Percentiles rank a stretch among this genome's conserved stretches.
phyloP scores from a whole-genome alignment of 2,888 invertebrate genomes.

The Choristoneura rosaceana region DNA sequence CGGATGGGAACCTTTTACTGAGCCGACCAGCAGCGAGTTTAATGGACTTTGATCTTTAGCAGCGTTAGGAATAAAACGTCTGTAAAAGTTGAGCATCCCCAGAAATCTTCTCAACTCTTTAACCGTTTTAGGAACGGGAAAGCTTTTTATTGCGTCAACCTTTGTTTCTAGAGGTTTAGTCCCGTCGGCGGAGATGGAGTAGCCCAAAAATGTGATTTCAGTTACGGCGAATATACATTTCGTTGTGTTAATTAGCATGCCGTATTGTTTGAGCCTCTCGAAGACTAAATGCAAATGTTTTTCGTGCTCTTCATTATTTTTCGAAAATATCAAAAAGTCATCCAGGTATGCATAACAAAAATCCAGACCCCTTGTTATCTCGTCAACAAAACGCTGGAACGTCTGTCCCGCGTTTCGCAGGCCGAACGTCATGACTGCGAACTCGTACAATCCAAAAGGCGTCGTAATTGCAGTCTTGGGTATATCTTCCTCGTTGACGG shows the following conservation, averaged over 20 bases:
- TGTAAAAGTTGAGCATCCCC: neutral
- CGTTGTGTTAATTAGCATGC: slow-evolving; percentile 47
- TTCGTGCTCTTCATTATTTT: slow-evolving; percentile 42
- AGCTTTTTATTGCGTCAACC: neutral
- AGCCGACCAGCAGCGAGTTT: slow-evolving; percentile 5
- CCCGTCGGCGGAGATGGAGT: slow-evolving; percentile 46
- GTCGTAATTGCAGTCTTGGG: neutral
- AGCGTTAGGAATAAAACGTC: neutral
- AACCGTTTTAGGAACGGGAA: neutral
- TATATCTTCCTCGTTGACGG: neutral
- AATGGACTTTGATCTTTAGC: neutral
- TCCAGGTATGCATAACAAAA: slow-evolving; percentile 56
- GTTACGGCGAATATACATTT: slow-evolving; percentile 49
- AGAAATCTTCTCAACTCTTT: neutral
- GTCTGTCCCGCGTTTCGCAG: neutral
- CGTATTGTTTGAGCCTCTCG: slow-evolving; percentile 43
- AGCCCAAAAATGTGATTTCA: slow-evolving; percentile 49
- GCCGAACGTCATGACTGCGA: neutral
- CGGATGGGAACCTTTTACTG: slow-evolving; percentile 50
- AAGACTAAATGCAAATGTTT: slow-evolving; percentile 48
- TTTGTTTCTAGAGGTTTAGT: slow-evolving; percentile 49
- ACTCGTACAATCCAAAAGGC: neutral
- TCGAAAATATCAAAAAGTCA: slow-evolving; percentile 54
- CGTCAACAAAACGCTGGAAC: neutral
- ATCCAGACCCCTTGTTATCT: slow-evolving; percentile 42